Conservation (phyloP, 1,140 invertebrate genomes). For the Oryzaephilus surinamensis region DNA sequence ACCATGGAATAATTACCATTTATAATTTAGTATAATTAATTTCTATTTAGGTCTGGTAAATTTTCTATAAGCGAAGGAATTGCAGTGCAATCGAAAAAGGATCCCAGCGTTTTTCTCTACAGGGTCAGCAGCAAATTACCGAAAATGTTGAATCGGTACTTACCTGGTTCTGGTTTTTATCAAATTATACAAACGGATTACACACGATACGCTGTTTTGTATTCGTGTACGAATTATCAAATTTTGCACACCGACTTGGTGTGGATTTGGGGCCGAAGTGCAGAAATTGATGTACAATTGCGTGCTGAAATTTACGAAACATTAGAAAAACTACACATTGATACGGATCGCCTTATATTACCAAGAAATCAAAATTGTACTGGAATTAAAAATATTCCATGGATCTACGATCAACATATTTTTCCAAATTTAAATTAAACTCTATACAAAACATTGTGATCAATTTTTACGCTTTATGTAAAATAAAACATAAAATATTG, state of each 20-base stretch:
- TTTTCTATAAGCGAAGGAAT: slow-evolving; percentile 38
- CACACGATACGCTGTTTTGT: slow-evolving; percentile 54
- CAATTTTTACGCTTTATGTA: too few relatives aligned
- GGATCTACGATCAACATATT: too few relatives aligned
- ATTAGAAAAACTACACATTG: slow-evolving; percentile 43
- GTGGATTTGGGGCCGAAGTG: slow-evolving; percentile 49
- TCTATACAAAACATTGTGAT: too few relatives aligned
- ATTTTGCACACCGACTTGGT: slow-evolving; percentile 51
- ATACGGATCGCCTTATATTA: slow-evolving; percentile 51
- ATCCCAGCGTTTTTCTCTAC: slow-evolving; percentile 43
- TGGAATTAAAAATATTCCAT: slow-evolving; percentile 22
- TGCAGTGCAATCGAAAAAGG: slow-evolving; percentile 39
- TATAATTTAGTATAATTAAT: background rate
- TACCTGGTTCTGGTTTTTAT: slow-evolving; percentile 57
- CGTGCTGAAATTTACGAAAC: slow-evolving; percentile 48
- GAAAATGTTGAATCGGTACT: slow-evolving; percentile 46
- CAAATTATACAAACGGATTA: slow-evolving; percentile 62
- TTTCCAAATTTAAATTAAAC: too few relatives aligned
- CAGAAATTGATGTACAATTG: slow-evolving; percentile 44
- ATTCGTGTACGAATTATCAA: slow-evolving; percentile 55
- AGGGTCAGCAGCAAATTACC: slow-evolving; percentile 50
- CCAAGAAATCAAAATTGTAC: slow-evolving; percentile 53
- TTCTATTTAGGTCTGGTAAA: slow-evolving; percentile 40
- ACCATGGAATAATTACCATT: slow-evolving; percentile 4
- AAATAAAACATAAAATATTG: too few relatives aligned